Percentiles rank a stretch among this genome's conserved stretches.
Evolutionary conservation across 1,140 invertebrate species (phyloP).

Genomic region (Mizuhopecten yessoensis): DNA sequence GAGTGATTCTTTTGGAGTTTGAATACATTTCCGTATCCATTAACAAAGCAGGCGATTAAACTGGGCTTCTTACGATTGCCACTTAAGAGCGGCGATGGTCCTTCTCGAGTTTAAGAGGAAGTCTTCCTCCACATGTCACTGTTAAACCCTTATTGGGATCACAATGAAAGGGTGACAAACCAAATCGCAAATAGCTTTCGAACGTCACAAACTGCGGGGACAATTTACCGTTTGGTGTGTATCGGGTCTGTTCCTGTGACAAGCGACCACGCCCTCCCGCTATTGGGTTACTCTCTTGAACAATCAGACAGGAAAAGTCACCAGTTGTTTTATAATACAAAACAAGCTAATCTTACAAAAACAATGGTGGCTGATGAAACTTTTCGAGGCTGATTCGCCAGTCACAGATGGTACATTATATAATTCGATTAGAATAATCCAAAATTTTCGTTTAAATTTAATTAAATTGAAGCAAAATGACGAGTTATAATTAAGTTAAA

Average conservation of each 20-base stretch:
- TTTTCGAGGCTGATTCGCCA: neutral
- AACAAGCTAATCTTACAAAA: slow-evolving; percentile 35
- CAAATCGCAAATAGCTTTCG: slow-evolving; percentile 5
- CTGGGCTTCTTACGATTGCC: neutral
- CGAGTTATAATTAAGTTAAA: slow-evolving; percentile 40
- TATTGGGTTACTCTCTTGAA: neutral
- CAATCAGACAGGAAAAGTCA: slow-evolving; percentile 10
- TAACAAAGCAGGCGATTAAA: neutral
- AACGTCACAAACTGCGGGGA: slow-evolving; percentile 27
- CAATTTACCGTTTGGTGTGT: slow-evolving; percentile 22
- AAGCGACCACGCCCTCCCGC: neutral
- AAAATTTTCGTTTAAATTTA: slow-evolving; percentile 21
- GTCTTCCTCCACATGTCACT: neutral
- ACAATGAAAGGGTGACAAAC: neutral
- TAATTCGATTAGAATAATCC: slow-evolving; percentile 39
- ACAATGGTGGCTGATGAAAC: slow-evolving; percentile 12
- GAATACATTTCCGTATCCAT: neutral
- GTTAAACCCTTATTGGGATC: neutral
- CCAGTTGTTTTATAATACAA: neutral
- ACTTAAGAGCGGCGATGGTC: slow-evolving; percentile 4
- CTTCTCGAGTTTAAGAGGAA: neutral
- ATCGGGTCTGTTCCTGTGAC: slow-evolving; percentile 1
- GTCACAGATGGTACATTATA: slow-evolving; percentile 27
- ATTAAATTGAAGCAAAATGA: slow-evolving; percentile 40
- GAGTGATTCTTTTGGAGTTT: neutral